Evolutionary conservation across 2,113 vertebrate genomes (phyloP), one percentile per base, ranked within the genome.

Genomic region (Fulica atra): DNA sequence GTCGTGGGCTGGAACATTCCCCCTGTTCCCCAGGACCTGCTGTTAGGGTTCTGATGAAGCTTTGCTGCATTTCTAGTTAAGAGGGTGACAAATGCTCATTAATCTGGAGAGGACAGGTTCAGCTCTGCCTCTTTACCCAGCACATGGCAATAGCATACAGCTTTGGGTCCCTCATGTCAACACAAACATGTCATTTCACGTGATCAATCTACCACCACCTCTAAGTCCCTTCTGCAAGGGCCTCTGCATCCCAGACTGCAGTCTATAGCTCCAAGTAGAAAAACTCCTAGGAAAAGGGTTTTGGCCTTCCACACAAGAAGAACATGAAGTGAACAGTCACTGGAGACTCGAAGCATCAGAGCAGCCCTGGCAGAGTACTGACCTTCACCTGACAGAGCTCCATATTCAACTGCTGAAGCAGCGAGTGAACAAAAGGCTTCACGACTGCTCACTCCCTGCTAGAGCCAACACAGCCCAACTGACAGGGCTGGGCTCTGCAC

Each of bases 271-370:
- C 53, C 59, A 50, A 16, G 13, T 2, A 26, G 31, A 59, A 83
- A 74, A 66, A 48, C 23, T 53, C 33, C 35, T 28, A 69, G 28
- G 14, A n/a, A 46, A 69, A 73, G 11, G 11, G 9, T 51, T 64
- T 12, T 73, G 25, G 20, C 11, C 40, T 81, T 84, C 57, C 79
- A 42, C 61, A 36, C 19, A 68, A 64, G 21, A 65, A 73, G 69
- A 61, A 24, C 6, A 56, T n/a, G 35, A 65, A 26, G 29, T 29
- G 16, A 72, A 53, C 0, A 0, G 38, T 66, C 10, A 42, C 0
- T 56, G 10, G 13, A 86, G 51, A 46, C 46, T 48, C 19, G 64
- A 84, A 44, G 33, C 18, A 88, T n/a, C 66, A 51, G 56, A 57
- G 3, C 54, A 57, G 29, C 60, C 44, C 51, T 51, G 57, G 25